Base-by-base conservation (phyloP, 2,113 vertebrate genomes). In the Phalacrocorax brasilianus region DNA sequence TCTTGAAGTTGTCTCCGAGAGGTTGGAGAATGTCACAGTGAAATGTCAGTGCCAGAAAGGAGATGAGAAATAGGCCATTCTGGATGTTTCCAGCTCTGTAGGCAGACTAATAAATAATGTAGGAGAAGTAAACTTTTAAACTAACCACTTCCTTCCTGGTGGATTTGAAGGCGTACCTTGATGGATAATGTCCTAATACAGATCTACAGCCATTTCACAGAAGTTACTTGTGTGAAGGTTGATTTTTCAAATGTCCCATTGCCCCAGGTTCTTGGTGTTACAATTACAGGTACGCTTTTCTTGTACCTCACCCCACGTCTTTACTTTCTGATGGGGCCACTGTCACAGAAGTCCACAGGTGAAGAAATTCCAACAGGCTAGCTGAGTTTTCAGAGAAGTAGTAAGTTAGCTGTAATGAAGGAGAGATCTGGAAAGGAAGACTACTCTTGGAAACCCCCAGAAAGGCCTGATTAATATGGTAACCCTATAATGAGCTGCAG, bases 11-110 rank as follows among this genome's bases (percentile, higher is more conserved):
- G 35, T 81, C 30, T 94, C n/a, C 56, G 38, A 61, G 83, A 92
- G 65, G 44, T 83, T 88, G 49, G 47, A 91, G 74, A 67, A 78
- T 94, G 65, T 93, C 68, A 68, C 52, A 78, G 76, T 77, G 84
- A 94, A 95, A 84, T 87, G 67, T 67, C 75, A 91, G 38, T 90
- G 50, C 68, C 72, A 78, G 72, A 72, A 91, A 77, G 32, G 42
- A 62, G 26, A 67, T 40, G 52, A 95, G 72, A 91, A 96, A 73
- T 49, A 78, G 56, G 10, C 68, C 4, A 0, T 55, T 86, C 76
- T 70, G n/a, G 47, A 63, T 8, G 5, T 63, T 94, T 90, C 71
- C 65, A 94, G 32, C 35, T 81, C 27, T 78, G 79, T 30, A 63
- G 47, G 30, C 61, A 75, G 26, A 35, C 38, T 42, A 62, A 73